phyloP scores from a whole-genome alignment of 1,140 invertebrate species.

The Vanessa tameamea region DNA sequence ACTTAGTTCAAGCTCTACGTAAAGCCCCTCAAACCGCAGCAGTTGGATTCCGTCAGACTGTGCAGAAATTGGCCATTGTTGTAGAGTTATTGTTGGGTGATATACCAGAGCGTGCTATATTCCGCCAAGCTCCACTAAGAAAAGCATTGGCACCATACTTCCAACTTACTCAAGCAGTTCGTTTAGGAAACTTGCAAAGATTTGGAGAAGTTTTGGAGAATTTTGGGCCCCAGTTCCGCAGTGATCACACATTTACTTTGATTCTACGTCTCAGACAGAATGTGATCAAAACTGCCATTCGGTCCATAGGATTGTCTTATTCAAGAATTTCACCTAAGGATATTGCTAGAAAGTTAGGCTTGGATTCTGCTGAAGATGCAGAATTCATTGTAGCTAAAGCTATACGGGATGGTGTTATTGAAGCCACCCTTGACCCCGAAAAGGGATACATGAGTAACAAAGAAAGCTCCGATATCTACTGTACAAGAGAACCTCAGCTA shows the following conservation, averaged over 20 bases:
- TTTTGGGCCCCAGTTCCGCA: slow-evolving; percentile 91
- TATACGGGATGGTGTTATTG: slow-evolving; percentile 99
- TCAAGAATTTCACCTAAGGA: slow-evolving; percentile 97
- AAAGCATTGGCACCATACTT: slow-evolving; percentile 96
- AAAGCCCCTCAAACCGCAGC: slow-evolving; percentile 98
- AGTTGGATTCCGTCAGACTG: slow-evolving; percentile 99
- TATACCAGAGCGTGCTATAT: slow-evolving; percentile 96
- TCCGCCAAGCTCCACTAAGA: slow-evolving; percentile 92
- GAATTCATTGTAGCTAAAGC: slow-evolving; percentile 99
- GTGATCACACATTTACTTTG: slow-evolving; percentile 96
- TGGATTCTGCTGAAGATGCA: slow-evolving; percentile 98
- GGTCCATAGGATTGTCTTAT: slow-evolving; percentile 98
- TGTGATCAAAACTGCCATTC: slow-evolving; percentile 99
- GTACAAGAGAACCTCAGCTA: slow-evolving; percentile 96
- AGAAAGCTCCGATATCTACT: slow-evolving; percentile 98
- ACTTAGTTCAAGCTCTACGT: slow-evolving; percentile 95
- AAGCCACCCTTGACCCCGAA: slow-evolving; percentile 97
- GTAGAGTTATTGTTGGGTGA: slow-evolving; percentile 98
- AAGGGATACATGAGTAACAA: slow-evolving; percentile 98
- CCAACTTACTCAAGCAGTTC: slow-evolving; percentile 97
- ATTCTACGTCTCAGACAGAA: slow-evolving; percentile 97
- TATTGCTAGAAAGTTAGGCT: slow-evolving; percentile 95
- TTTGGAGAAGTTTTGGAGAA: slow-evolving; percentile 97
- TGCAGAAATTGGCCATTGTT: slow-evolving; percentile 97
- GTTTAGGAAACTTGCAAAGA: slow-evolving; percentile 95